Base-by-base conservation (phyloP, 2,888 invertebrate genomes). In the Silvanus unidentatus region DNA sequence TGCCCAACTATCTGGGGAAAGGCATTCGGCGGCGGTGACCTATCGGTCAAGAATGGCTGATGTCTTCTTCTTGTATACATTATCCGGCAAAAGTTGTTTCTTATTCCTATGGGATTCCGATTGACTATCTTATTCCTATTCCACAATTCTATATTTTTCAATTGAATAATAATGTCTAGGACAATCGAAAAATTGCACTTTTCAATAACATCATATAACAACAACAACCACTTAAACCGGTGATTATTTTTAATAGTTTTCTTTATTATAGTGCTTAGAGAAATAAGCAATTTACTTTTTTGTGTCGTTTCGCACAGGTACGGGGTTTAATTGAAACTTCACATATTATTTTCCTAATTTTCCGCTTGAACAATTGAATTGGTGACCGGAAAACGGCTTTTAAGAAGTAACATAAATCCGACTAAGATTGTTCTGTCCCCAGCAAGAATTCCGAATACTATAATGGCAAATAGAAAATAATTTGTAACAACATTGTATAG, bases 41-140 rank as follows among this genome's bases (percentile, higher is more conserved):
- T 42, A 42, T 42, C 42, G 45, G 42, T 45, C 45, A 45, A 45
- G 43, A 37, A 39, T 8, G 37, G 12, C 35, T 15, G 11, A 36
- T 16, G 22, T 8, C 22, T 5, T 32, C 35, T 10, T 39, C 16
- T 40, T 28, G 29, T 29, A 43, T 22, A 22, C 8, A 22, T 44
- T 44, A 40, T 30, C 42, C 30, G 22, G 30, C 30, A 37, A 39
- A 46, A 42, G 34, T 42, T 45, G 32, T 42, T 42, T 45, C 37
- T 41, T 29, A 36, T 45, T 28, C 41, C 37, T 29, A 14, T 40
- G 22, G 37, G 42, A 32, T 30, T 42, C 32, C 30, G 42, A 42
- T 38, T 45, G 39, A 41, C n/a, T n/a, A n/a, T n/a, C n/a, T n/a
- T n/a, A n/a, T n/a, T n/a, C n/a, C n/a, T n/a, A n/a, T n/a, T 22